A percentile compares a stretch with the other conserved stretches of the same genome.
These are phyloP conservation scores for Macrobrachium nipponense DNA, from an alignment of 1,140 invertebrate genomes.

Conservation along the genomic window DNA sequence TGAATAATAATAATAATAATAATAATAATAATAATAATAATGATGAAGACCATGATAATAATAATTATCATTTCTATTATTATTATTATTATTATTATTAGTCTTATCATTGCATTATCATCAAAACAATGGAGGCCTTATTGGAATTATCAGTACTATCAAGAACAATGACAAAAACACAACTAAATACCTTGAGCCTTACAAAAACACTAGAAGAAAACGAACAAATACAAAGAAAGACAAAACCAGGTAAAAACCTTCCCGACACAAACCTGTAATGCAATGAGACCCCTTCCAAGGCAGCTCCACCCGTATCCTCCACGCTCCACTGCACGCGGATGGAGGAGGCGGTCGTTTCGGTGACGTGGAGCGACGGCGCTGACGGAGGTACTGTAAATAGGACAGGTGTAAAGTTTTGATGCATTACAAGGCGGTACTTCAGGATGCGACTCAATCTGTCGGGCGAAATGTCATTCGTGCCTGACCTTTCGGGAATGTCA, in stretches of 20 bases:
- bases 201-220: too few species aligned
- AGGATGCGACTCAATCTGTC: too few species aligned
- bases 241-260: not conserved
- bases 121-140: not conserved
- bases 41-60: not conserved
- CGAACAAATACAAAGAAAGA: not conserved
- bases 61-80: not conserved
- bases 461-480: too few species aligned
- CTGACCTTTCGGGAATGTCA: too few species aligned
- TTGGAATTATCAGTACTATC: not conserved
- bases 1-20: not conserved
- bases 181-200: too few species aligned
- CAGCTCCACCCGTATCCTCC: conserved; percentile 61
- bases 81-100: conserved; percentile 3
- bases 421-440: not conserved
- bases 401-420: not conserved
- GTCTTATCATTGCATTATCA: not conserved
- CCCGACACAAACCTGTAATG: conserved; percentile 35
- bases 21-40: not conserved
- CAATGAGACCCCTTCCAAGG: conserved; percentile 49
- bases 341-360: conserved; percentile 58
- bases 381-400: conserved; percentile 61
- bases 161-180: not conserved
- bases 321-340: conserved; percentile 64
- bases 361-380: conserved; percentile 62